These are phyloP conservation scores for Drosophila ustulata DNA, from an alignment of 2,888 invertebrate species.

Conservation along the genomic window DNA sequence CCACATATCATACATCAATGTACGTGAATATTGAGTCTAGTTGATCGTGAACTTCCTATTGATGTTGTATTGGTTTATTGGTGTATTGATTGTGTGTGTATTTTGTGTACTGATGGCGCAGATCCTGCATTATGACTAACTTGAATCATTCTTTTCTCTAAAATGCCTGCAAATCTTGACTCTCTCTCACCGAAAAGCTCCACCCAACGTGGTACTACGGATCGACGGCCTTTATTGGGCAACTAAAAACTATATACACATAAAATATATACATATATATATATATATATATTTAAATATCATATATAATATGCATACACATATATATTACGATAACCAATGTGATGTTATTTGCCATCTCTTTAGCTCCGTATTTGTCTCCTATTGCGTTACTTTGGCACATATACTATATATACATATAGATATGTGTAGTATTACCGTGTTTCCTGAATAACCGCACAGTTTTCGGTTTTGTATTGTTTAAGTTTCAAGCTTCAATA, in stretches of 20 bases:
- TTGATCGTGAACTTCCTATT: slow-evolving; percentile 58
- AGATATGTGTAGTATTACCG: neutral
- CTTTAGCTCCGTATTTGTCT: slow-evolving; percentile 22
- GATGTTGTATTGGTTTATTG: slow-evolving; percentile 65
- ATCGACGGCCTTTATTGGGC: slow-evolving; percentile 77
- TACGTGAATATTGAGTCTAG: slow-evolving; percentile 81
- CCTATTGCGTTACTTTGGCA: slow-evolving; percentile 41
- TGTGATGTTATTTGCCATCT: slow-evolving; percentile 70
- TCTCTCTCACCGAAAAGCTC: slow-evolving; percentile 41
- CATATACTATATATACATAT: slow-evolving; percentile 40
- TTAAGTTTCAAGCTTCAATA: slow-evolving; percentile 27
- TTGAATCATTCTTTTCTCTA: slow-evolving; percentile 37
- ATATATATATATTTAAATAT: slow-evolving; percentile 20
- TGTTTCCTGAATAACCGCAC: slow-evolving; percentile 49
- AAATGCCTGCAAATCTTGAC: slow-evolving; percentile 30
- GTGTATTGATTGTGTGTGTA: slow-evolving; percentile 50
- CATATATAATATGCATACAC: slow-evolving; percentile 26
- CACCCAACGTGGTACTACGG: slow-evolving; percentile 54
- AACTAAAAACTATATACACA: slow-evolving; percentile 45
- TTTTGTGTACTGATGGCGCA: slow-evolving; percentile 25
- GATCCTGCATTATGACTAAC: slow-evolving; percentile 41
- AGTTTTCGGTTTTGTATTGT: slow-evolving; percentile 16
- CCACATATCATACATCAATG: slow-evolving; percentile 83
- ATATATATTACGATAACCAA: slow-evolving; percentile 57
- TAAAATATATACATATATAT: slow-evolving; percentile 9